Base-by-base conservation (phyloP, 2,797 vertebrate species). In the Sebastes minor region DNA sequence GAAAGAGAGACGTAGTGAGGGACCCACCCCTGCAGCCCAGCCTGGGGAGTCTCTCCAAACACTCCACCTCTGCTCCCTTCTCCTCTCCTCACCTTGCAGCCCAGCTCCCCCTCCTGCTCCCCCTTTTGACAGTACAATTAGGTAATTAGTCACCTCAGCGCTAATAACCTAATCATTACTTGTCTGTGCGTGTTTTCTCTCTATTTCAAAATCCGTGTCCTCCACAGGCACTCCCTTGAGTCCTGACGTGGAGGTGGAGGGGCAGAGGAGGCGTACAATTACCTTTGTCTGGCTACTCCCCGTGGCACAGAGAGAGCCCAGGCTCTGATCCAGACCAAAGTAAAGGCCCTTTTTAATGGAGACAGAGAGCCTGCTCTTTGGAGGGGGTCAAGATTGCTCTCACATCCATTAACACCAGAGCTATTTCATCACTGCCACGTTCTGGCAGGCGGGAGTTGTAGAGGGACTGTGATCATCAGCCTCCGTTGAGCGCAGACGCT, bases 111-210 rank as follows among this genome's bases (percentile, higher is more conserved):
- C 89, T 60, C 86, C 87, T 60, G 69, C 81, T 83, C 78, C 85
- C 84, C 83, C 85, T 85, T 94, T 92, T 94, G 93, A 95, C 93
- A 94, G 91, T 91, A 94, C 95, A 95, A 95, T 95, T 94, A 95
- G 92, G 76, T 94, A 94, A 96, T 96, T 96, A 96, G 94, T 94
- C 90, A 95, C 94, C 92, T 89, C 77, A 2, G 67, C 42, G 78
- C 91, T 96, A 95, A 96, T 95, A 94, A 95, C 90, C 93, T 95
- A 94, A 95, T 95, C 92, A 95, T 94, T 84, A 88, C 89, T 86
- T 86, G 92, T 89, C 92, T 84, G 80, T 81, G 88, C 84, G 91
- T 89, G 85, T 89, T 89, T 87, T 86, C 91, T 90, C 88, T 93
- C 82, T 14, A 84, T 93, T 93, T 94, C 85, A 86, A 88, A 94